phyloP scores from a whole-genome alignment of 2,113 vertebrate genomes.

The Malurus cyaneus region DNA sequence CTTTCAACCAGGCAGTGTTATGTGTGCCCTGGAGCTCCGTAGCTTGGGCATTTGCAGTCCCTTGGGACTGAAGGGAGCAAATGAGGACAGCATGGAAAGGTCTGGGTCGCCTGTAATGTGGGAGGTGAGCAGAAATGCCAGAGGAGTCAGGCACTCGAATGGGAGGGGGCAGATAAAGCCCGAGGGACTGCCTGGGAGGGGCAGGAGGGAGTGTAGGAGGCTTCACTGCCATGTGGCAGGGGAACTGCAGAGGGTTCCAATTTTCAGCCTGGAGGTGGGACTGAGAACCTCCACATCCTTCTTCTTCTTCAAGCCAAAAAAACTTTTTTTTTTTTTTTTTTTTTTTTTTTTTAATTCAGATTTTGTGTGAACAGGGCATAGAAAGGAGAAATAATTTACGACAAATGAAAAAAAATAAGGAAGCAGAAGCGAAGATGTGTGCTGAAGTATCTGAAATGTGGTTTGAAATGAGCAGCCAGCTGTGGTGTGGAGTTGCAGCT shows the following conservation, averaged over 20 bases:
- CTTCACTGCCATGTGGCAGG: neutral
- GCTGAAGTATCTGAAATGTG: neutral
- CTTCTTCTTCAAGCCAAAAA: neutral
- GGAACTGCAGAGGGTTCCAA: neutral
- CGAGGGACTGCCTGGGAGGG: accelerated
- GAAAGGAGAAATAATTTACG: neutral
- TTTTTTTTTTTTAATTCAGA: neutral
- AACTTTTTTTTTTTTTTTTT: neutral
- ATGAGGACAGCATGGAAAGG: neutral
- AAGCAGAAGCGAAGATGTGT: neutral
- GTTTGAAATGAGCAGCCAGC: neutral
- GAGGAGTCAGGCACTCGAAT: constrained; percentile 53
- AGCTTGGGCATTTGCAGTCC: neutral
- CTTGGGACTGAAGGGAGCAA: neutral
- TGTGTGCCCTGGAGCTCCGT: neutral
- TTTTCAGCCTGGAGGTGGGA: neutral
- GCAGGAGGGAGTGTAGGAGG: neutral
- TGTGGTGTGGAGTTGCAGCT: neutral
- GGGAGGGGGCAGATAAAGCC: constrained; percentile 20
- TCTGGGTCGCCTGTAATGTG: neutral
- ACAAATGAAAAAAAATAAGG: neutral
- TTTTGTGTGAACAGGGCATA: neutral
- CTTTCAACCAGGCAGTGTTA: neutral
- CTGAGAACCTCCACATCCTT: neutral
- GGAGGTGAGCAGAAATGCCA: constrained; percentile 38